These are phyloP conservation scores for Nomada ruficornis DNA, from an alignment of 2,888 invertebrate genomes.

Conservation along the genomic window DNA sequence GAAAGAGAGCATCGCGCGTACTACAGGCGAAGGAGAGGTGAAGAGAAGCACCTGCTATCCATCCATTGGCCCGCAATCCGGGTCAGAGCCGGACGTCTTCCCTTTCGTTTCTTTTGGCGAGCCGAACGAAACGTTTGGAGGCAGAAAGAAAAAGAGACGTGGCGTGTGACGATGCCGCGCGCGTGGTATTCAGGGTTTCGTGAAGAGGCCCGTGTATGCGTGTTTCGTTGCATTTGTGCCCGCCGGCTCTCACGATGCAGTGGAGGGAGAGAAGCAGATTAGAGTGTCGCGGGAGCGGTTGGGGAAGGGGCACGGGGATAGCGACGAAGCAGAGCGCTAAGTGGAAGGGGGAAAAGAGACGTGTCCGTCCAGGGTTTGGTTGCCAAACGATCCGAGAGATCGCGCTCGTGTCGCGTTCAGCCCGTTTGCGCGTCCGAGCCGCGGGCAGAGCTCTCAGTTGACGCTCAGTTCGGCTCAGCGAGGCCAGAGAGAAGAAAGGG, in stretches of 20 bases:
- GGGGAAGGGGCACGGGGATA: slow-evolving; percentile 84
- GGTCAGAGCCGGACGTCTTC: slow-evolving; percentile 40
- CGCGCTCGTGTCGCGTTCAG: slow-evolving; percentile 81
- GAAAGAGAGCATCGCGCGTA: no score
- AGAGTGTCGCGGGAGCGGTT: slow-evolving; percentile 82
- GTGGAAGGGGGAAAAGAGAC: slow-evolving; percentile 68
- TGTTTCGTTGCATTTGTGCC: slow-evolving; percentile 54
- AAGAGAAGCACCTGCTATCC: slow-evolving; percentile 49
- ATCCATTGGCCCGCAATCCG: slow-evolving; percentile 43
- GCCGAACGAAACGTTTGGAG: not conserved
- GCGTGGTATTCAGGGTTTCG: slow-evolving; percentile 6
- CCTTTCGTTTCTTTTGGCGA: slow-evolving; percentile 29
- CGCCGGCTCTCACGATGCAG: slow-evolving; percentile 57
- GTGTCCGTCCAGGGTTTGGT: slow-evolving; percentile 72
- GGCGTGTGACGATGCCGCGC: slow-evolving; percentile 11
- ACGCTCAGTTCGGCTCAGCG: slow-evolving; percentile 85
- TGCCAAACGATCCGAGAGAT: slow-evolving; percentile 85
- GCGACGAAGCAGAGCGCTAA: slow-evolving; percentile 34
- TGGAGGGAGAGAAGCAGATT: slow-evolving; percentile 61
- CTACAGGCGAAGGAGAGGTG: not conserved
- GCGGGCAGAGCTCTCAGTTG: slow-evolving; percentile 86
- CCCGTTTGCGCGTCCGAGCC: slow-evolving; percentile 81
- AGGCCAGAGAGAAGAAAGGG: slow-evolving; percentile 83
- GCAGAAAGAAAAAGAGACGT: slow-evolving; percentile 5
- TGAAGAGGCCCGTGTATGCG: not conserved